Conservation (phyloP, 35 echinoderm and acorn worm genomes). For the Holothuria glaberrima region DNA sequence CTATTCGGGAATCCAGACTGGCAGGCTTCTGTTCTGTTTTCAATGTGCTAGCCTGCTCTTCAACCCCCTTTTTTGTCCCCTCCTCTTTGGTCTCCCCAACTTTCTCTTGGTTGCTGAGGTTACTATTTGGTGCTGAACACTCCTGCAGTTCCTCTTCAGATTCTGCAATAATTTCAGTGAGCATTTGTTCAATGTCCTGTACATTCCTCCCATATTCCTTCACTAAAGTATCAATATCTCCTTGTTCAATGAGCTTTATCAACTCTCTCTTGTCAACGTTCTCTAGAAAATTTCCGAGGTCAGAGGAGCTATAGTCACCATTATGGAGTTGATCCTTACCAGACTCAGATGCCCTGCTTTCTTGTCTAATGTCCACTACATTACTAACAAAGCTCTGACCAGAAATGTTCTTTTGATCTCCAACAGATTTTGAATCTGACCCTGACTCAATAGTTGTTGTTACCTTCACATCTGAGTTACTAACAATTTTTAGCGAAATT, state of each 20-base stretch:
- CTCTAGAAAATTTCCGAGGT: not conserved
- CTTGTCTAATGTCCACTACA: slow-evolving; percentile 42
- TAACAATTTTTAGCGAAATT: slow-evolving; percentile 36
- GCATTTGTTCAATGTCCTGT: slow-evolving; percentile 31
- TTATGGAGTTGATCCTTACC: not conserved
- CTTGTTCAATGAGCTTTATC: slow-evolving; percentile 49
- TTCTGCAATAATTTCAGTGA: slow-evolving; percentile 35
- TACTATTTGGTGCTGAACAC: slow-evolving; percentile 22
- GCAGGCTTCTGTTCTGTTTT: not conserved
- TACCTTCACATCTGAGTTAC: slow-evolving; percentile 15
- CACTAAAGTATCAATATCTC: slow-evolving; percentile 39
- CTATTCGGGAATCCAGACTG: slow-evolving; percentile 9
- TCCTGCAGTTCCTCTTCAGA: slow-evolving; percentile 22
- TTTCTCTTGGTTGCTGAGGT: slow-evolving; percentile 1
- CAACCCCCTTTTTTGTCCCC: not conserved
- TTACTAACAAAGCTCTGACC: slow-evolving; percentile 32
- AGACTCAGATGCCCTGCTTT: not conserved
- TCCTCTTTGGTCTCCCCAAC: slow-evolving; percentile 29
- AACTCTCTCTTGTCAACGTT: not conserved
- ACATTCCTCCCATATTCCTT: slow-evolving; percentile 16
- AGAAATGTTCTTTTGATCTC: not conserved
- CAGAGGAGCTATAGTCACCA: not conserved
- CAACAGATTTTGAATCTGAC: not conserved
- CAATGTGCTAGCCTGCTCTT: not conserved
- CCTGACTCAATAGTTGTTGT: slow-evolving; percentile 33